Evolutionary conservation across 2,888 invertebrate genomes (phyloP).

Genomic region (Caenorhabditis angaria): DNA sequence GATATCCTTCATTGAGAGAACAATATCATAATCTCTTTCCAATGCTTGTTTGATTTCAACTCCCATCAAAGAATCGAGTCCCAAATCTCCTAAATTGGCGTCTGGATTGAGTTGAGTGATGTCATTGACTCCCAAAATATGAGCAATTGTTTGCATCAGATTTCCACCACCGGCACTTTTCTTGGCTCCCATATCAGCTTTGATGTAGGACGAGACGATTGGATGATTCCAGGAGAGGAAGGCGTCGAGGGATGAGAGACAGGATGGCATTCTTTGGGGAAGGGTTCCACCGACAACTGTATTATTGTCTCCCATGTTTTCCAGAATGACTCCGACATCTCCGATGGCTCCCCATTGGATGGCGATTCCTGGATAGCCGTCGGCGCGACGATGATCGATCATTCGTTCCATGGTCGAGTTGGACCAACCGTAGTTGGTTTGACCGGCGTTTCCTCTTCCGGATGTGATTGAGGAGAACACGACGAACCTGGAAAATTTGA

Average conservation of each 20-base stretch:
- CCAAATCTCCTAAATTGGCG: slow-evolving; percentile 88
- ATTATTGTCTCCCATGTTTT: slow-evolving; percentile 81
- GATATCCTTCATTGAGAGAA: slow-evolving; percentile 82
- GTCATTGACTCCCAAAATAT: slow-evolving; percentile 83
- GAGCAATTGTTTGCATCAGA: slow-evolving; percentile 71
- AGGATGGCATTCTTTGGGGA: slow-evolving; percentile 94
- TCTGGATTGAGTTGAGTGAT: slow-evolving; percentile 81
- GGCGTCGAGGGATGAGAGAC: slow-evolving; percentile 85
- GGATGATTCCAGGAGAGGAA: slow-evolving; percentile 86
- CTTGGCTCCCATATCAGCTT: slow-evolving; percentile 68
- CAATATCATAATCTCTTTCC: slow-evolving; percentile 82
- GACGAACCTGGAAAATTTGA: slow-evolving; percentile 79
- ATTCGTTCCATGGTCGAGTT: slow-evolving; percentile 97
- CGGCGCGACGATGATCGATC: slow-evolving; percentile 82
- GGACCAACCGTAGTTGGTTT: slow-evolving; percentile 94
- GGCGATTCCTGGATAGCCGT: slow-evolving; percentile 84
- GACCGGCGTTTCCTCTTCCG: slow-evolving; percentile 94
- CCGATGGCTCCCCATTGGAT: slow-evolving; percentile 99
- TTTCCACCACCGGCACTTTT: slow-evolving; percentile 74
- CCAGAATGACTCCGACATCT: slow-evolving; percentile 86
- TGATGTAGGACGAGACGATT: slow-evolving; percentile 72
- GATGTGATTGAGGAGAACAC: slow-evolving; percentile 95
- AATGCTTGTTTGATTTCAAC: slow-evolving; percentile 87
- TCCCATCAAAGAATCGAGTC: slow-evolving; percentile 98
- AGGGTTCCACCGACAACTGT: slow-evolving; percentile 92